Evolutionary conservation across 1,140 invertebrate species (phyloP).

Genomic region (Eriocheir sinensis): DNA sequence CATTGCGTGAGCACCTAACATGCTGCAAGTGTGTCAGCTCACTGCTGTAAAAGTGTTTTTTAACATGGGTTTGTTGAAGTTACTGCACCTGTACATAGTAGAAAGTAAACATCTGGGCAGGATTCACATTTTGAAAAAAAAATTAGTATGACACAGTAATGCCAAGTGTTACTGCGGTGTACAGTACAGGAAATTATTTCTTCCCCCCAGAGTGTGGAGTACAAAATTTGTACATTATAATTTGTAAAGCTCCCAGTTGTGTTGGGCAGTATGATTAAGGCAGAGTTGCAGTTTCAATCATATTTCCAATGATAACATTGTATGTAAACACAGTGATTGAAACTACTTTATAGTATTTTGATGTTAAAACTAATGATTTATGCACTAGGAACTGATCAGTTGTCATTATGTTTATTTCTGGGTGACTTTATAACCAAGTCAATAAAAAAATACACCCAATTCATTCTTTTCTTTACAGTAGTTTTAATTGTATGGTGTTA

Average conservation of each 20-base stretch:
- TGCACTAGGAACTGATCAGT: conserved; percentile 63
- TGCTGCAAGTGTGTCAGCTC: not conserved
- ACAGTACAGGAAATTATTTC: not conserved
- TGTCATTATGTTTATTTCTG: conserved; percentile 65
- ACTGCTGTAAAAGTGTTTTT: conserved; percentile 18
- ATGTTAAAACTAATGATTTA: conserved; percentile 62
- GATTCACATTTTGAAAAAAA: conserved; percentile 1
- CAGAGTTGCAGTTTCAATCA: conserved; percentile 38
- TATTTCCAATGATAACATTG: conserved; percentile 32
- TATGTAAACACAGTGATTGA: conserved; percentile 35
- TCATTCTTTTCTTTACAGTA: too few relatives aligned
- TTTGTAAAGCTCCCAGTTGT: conserved; percentile 35
- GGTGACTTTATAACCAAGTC: conserved; percentile 64
- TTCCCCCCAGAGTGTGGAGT: conserved; percentile 52
- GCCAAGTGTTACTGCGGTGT: not conserved
- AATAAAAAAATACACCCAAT: conserved; percentile 52
- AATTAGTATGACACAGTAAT: conserved; percentile 34
- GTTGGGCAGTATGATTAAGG: conserved; percentile 39
- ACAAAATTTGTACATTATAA: conserved; percentile 68
- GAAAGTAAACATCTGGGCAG: conserved; percentile 57
- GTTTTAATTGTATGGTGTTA: too few relatives aligned
- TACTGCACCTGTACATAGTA: conserved; percentile 54
- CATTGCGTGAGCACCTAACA: not conserved
- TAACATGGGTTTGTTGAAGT: conserved; percentile 49
- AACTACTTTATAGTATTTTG: conserved; percentile 66